These are phyloP conservation scores for Antheraea mylitta DNA, from an alignment of 1,140 invertebrate species.

Conservation along the genomic window DNA sequence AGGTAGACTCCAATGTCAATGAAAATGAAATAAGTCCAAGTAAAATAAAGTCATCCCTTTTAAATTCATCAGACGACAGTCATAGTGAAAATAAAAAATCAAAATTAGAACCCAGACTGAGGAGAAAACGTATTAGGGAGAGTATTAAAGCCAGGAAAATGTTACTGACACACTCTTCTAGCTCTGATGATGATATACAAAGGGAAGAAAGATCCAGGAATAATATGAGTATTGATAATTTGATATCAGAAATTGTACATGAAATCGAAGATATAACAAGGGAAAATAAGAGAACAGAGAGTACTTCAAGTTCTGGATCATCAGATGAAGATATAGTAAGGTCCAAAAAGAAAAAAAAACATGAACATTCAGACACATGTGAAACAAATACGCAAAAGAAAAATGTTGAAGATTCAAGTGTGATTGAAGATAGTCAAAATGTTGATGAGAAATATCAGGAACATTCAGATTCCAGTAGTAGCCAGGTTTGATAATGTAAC, in stretches of 20 bases:
- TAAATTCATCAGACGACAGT: constrained; percentile 32
- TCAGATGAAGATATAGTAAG: constrained; percentile 6
- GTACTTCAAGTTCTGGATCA: constrained; percentile 4
- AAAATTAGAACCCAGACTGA: constrained; percentile 34
- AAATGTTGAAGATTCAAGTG: constrained; percentile 8
- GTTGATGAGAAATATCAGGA: constrained; percentile 15
- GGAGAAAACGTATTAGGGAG: constrained; percentile 51
- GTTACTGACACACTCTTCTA: constrained; percentile 56
- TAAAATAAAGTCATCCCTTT: constrained; percentile 25
- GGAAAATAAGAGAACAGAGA: constrained; percentile 6
- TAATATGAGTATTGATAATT: background rate
- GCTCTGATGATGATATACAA: constrained; percentile 56
- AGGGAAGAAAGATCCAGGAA: background rate
- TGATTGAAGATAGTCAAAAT: constrained; percentile 6
- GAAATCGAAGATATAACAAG: background rate
- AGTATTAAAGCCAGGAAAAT: constrained; percentile 62
- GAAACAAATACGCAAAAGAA: background rate
- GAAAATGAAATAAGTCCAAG: constrained; percentile 10
- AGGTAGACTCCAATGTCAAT: background rate
- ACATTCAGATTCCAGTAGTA: constrained; percentile 35
- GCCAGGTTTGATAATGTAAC: constrained; percentile 40
- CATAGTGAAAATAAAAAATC: constrained; percentile 27
- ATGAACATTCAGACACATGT: background rate
- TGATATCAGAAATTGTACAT: background rate
- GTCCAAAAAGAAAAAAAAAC: background rate